Evolutionary conservation across 2,113 vertebrate genomes (phyloP).

Genomic region (Lutjanus erythropterus): DNA sequence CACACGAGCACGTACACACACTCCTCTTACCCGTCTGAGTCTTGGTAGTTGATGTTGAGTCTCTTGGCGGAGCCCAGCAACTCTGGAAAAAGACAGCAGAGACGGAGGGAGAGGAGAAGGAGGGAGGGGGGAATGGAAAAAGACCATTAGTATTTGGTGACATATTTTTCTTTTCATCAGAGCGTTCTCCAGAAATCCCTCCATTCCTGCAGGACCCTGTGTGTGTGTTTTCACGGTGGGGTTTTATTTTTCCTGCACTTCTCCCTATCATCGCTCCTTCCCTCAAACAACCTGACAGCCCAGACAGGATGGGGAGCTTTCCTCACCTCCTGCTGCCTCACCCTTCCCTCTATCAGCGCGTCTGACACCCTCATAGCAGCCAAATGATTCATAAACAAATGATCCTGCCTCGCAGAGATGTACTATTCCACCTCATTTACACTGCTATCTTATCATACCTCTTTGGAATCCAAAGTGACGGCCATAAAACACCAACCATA

Average conservation of each 20-base stretch:
- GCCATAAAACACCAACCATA: conserved; percentile 20
- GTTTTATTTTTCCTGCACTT: conserved; percentile 11
- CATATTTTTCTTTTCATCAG: conserved; percentile 47
- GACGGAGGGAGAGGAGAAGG: background rate
- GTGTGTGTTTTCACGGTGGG: conserved; percentile 19
- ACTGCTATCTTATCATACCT: conserved; percentile 15
- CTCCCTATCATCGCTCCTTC: conserved; percentile 36
- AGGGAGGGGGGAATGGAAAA: conserved; percentile 2
- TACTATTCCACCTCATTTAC: conserved; percentile 42
- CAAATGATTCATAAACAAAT: conserved; percentile 55
- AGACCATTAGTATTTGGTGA: conserved; percentile 6
- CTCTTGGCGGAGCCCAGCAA: conserved; percentile 86
- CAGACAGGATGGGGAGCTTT: conserved; percentile 49
- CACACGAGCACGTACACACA: conserved; percentile 12
- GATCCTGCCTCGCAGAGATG: conserved; percentile 43
- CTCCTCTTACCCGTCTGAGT: conserved; percentile 84
- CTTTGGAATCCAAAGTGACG: conserved; percentile 21
- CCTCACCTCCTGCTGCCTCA: conserved; percentile 50
- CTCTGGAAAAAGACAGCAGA: conserved; percentile 75
- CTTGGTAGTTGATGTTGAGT: conserved; percentile 87
- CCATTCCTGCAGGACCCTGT: conserved; percentile 4
- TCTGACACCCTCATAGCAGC: conserved; percentile 37
- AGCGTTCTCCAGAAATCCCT: conserved; percentile 21
- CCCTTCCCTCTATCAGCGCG: background rate
- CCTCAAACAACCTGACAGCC: conserved; percentile 45